These are phyloP conservation scores for Pteromalus puparum DNA, from an alignment of 1,140 invertebrate species.

Conservation along the genomic window DNA sequence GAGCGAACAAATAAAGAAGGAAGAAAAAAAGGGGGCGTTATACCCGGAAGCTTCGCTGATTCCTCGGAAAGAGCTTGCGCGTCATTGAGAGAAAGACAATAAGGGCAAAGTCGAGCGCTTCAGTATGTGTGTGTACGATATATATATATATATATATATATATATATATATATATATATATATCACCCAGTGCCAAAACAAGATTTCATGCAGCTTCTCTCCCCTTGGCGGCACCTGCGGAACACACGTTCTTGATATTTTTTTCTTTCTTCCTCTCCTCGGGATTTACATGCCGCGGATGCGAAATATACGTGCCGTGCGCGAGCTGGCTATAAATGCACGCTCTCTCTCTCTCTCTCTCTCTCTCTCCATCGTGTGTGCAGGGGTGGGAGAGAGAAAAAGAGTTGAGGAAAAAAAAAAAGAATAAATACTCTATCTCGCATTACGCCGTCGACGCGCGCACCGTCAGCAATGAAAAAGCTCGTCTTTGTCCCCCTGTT, in stretches of 20 bases:
- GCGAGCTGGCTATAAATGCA: not conserved
- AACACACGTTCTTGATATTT: not conserved
- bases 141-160: too few species aligned
- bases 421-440: conserved; percentile 30
- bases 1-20: not conserved
- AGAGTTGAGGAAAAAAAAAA: not conserved
- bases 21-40: not conserved
- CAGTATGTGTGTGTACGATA: too few species aligned
- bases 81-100: not conserved
- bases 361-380: too few species aligned
- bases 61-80: too few species aligned
- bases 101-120: too few species aligned
- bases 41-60: too few species aligned
- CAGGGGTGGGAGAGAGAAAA: not conserved
- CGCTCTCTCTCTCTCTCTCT: too few species aligned
- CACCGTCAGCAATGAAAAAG: conserved; percentile 28
- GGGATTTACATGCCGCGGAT: not conserved
- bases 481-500: not conserved
- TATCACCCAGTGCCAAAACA: not conserved
- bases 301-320: not conserved
- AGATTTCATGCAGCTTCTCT: not conserved
- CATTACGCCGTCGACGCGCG: not conserved
- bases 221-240: not conserved
- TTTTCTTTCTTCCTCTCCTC: not conserved
- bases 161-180: not conserved